Evolutionary conservation across 2,888 invertebrate genomes (phyloP), one percentile per base, ranked within the genome.

Genomic region (Lysandra bellargus): DNA sequence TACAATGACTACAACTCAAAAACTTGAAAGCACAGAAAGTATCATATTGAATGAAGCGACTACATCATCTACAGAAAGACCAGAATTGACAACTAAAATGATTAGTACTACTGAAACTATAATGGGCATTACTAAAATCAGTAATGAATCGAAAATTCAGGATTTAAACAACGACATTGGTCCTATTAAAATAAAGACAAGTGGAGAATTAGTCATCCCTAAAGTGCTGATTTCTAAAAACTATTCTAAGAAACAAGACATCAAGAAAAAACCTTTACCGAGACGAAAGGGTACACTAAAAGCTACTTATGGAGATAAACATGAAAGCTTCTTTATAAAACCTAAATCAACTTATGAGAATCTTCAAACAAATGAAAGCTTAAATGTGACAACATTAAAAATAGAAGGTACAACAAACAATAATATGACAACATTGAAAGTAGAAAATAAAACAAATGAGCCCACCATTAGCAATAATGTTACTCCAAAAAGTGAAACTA

Each of bases 241-340:
- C 17, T 81, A 85, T 74, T 80, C 81, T 3, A 92, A 91, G 78
- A 93, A 93, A 82, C 89, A 90, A 57, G 90, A 90, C 14, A 80
- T 84, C 44, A 91, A 89, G 82, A 94, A 95, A 82, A 94, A 93
- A 78, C 86, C 90, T 30, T 83, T 91, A 1, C 89, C 92, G 1
- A 87, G 95, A 82, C 87, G 95, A 79, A 95, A 95, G 84, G 95
- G 95, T 3, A 95, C 95, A 3, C 83, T 95, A 0, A 94, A 94
- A 86, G 93, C 94, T 57, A 95, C 95, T 0, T 95, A 95, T 80
- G 95, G 95, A n/a, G 92, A 95, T 73, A 93, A 91, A 85, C 92
- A 92, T 81, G 92, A 93, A 60, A 89, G 89, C 79, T 89, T 91
- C 82, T 92, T 92, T 81, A 80, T 87, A 40, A 89, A 88, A 82